Evolutionary conservation across 2,888 invertebrate species (phyloP), one percentile per base, ranked within the genome.

Genomic region (Chromoteleia sp.): DNA sequence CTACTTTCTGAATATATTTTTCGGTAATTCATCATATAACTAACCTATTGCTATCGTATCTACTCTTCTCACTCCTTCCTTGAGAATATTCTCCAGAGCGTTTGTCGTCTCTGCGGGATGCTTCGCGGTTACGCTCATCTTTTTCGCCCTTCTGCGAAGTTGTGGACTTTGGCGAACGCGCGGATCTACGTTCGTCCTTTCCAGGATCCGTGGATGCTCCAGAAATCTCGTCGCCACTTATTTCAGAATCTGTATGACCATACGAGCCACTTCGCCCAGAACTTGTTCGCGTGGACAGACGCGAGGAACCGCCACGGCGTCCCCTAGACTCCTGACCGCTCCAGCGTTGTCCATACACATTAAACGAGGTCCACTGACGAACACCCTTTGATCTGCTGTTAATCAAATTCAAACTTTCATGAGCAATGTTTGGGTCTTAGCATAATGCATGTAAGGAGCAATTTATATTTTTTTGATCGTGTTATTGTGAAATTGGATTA

Each of bases 161-260:
- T 15, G 85, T 84, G 2, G 91, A 89, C 87, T 93, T 93, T 36
- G 94, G 86, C 92, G 94, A 86, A 92, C 94, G 83, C 93, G 93
- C 71, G 93, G 94, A 84, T 91, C 93, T 81, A 90, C 94, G 85
- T 90, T 94, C 90, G 92, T 94, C 89, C 93, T 94, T 91, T 89
- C 92, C 91, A 91, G 93, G 92, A 90, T 94, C 91, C 86, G 94
- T 90, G 85, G 94, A 85, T 5, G 67, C 54, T 87, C 93, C 93
- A 19, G 93, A 94, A 19, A 94, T 92, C 83, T 96, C 96, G 81
- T 96, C 96, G 1, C 95, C 95, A 17, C 96, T 95, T 36, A 94
- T 94, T 86, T 96, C 96, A 0, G 96, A 96, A 88, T 96, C 96
- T 10, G 96, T 95, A 56, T 93, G 93, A 43, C 92, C 93, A 86